Percentiles rank a stretch among this genome's conserved stretches.
These are phyloP conservation scores for Brevimyrus niger DNA, from an alignment of 2,113 vertebrate genomes.

Conservation along the genomic window DNA sequence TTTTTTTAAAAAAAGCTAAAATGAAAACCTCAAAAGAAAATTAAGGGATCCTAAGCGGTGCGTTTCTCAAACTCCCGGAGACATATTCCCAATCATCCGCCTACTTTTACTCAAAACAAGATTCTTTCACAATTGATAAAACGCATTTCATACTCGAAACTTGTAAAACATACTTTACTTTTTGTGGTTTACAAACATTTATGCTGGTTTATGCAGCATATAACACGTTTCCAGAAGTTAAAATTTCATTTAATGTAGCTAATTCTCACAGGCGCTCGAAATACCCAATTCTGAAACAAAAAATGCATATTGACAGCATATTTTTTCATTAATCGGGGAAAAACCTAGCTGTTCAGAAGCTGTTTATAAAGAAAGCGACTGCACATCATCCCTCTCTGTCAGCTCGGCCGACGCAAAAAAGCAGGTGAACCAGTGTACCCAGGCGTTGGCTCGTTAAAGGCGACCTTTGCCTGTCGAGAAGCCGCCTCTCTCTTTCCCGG, in stretches of 20 bases:
- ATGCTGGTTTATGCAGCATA: background rate
- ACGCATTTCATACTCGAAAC: background rate
- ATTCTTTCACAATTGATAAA: background rate
- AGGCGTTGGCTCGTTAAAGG: background rate
- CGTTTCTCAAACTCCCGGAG: background rate
- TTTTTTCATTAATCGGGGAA: slow-evolving; percentile 22
- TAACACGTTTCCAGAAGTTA: background rate
- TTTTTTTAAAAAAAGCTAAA: background rate
- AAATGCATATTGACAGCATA: slow-evolving; percentile 12
- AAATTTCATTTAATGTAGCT: background rate
- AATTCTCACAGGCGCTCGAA: background rate
- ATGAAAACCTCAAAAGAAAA: background rate
- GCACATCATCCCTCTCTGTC: background rate
- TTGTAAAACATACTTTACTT: background rate
- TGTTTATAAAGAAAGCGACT: slow-evolving; percentile 23
- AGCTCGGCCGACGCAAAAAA: background rate
- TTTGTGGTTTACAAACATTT: background rate
- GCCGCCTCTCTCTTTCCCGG: background rate
- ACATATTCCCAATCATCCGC: background rate
- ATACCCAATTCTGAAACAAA: background rate
- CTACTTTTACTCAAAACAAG: background rate
- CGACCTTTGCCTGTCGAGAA: background rate
- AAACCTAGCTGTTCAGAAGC: background rate
- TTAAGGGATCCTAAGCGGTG: background rate
- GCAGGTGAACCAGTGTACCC: background rate